Evolutionary conservation across 2,888 invertebrate species (phyloP).

Genomic region (Pseudococcus jackbeardsleyi): DNA sequence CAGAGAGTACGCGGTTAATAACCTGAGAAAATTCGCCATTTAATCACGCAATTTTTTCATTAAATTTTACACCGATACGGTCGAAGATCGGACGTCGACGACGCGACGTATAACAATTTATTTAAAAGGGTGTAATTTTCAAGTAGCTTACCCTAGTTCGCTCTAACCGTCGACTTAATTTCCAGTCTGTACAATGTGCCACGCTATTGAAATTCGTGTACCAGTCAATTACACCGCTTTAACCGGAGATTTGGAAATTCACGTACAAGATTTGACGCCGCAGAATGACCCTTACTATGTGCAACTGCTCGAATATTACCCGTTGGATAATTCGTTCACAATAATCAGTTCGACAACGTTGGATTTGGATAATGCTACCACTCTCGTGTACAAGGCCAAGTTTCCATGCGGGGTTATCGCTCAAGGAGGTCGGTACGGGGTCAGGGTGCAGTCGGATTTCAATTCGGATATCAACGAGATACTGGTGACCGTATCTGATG

Average conservation of each 20-base stretch:
- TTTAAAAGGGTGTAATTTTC: not conserved
- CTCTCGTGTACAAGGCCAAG: constrained; percentile 63
- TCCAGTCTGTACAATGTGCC: constrained; percentile 44
- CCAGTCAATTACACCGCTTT: constrained; percentile 84
- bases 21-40: not conserved
- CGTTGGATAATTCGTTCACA: constrained; percentile 70
- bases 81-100: not conserved
- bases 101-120: not conserved
- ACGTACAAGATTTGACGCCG: constrained; percentile 68
- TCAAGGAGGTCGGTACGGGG: constrained; percentile 78
- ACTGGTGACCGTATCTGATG: constrained; percentile 34
- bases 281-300: constrained; percentile 64
- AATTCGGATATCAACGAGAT: constrained; percentile 58
- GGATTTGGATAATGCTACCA: constrained; percentile 59
- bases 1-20: constrained; percentile 3
- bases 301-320: constrained; percentile 69
- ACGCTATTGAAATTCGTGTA: constrained; percentile 69
- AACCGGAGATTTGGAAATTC: constrained; percentile 83
- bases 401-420: constrained; percentile 81
- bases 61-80: constrained; percentile 9
- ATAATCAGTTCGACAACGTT: constrained; percentile 59
- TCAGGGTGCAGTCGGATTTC: constrained; percentile 70
- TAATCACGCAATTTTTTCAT: constrained; percentile 50
- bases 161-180: not conserved
- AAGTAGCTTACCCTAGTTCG: not conserved